phyloP scores from a whole-genome alignment of 2,113 vertebrate species.

The Steatornis caripensis region DNA sequence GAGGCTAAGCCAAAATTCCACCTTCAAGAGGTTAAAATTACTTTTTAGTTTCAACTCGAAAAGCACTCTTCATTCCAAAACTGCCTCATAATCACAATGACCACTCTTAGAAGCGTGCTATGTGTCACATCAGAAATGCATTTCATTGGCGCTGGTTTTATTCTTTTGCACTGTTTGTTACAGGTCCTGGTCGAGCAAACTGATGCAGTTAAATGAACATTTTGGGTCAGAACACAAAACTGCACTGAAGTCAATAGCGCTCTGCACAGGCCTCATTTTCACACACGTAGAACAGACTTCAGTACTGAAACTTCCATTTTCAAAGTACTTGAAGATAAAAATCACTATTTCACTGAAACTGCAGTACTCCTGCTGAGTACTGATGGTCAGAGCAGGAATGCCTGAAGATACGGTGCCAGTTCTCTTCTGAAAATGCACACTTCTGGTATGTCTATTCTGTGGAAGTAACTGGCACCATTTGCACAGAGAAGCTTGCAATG shows the following conservation, averaged over 20 bases:
- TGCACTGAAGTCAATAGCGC: not conserved
- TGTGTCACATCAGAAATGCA: not conserved
- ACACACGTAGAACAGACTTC: not conserved
- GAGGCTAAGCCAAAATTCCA: not conserved
- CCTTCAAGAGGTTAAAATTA: not conserved
- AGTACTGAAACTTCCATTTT: not conserved
- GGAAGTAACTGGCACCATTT: not conserved
- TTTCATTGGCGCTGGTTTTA: not conserved
- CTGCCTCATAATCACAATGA: not conserved
- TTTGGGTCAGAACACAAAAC: not conserved
- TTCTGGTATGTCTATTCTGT: not conserved
- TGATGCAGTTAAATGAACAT: not conserved
- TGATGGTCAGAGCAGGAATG: not conserved
- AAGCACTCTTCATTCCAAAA: not conserved
- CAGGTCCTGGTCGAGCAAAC: not conserved
- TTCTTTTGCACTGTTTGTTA: not conserved
- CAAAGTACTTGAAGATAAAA: not conserved
- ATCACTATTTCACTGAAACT: not conserved
- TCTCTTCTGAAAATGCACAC: not conserved
- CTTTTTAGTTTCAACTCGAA: not conserved
- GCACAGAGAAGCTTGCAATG: not conserved
- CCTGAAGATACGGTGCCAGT: accelerated
- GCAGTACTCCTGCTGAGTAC: not conserved
- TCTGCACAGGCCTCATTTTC: not conserved
- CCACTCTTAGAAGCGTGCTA: not conserved